Percentiles rank a stretch among this genome's conserved stretches.
Evolutionary conservation across 2,888 invertebrate species (phyloP).

Genomic region (Balanococcus diminutus): DNA sequence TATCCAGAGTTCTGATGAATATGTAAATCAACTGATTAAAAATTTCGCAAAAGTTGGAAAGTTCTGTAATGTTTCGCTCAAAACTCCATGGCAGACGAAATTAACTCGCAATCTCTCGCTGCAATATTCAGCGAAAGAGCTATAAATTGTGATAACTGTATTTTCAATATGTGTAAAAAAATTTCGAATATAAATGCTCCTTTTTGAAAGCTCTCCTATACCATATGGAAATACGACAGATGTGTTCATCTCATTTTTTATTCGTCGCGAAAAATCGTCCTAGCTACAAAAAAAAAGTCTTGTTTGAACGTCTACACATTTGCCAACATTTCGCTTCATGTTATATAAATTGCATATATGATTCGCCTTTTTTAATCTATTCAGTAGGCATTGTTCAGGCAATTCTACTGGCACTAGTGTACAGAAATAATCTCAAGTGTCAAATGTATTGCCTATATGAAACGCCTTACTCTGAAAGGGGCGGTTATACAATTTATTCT

Average conservation of each 20-base stretch:
- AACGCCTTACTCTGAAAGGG: background rate
- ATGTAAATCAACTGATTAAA: too few relatives aligned
- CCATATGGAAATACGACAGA: conserved; percentile 2
- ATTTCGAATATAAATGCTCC: background rate
- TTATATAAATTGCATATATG: background rate
- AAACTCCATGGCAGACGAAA: too few relatives aligned
- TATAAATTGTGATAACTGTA: conserved; percentile 1
- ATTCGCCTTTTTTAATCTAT: conserved; percentile 6
- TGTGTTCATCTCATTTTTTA: conserved; percentile 14
- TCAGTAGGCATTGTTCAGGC: background rate
- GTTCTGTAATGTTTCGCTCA: too few relatives aligned
- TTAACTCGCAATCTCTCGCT: background rate
- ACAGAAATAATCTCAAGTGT: background rate
- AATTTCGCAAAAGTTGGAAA: too few relatives aligned
- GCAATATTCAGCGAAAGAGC: background rate
- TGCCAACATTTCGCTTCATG: background rate
- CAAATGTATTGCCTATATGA: background rate
- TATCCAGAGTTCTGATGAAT: too few relatives aligned
- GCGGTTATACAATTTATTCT: background rate
- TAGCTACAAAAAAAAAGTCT: background rate
- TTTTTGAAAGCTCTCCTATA: background rate
- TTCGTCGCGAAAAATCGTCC: background rate
- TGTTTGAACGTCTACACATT: background rate
- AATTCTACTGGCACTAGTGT: background rate
- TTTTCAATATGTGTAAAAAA: background rate